Conservation (phyloP, 2,113 vertebrate species). For the Aegypius monachus region DNA sequence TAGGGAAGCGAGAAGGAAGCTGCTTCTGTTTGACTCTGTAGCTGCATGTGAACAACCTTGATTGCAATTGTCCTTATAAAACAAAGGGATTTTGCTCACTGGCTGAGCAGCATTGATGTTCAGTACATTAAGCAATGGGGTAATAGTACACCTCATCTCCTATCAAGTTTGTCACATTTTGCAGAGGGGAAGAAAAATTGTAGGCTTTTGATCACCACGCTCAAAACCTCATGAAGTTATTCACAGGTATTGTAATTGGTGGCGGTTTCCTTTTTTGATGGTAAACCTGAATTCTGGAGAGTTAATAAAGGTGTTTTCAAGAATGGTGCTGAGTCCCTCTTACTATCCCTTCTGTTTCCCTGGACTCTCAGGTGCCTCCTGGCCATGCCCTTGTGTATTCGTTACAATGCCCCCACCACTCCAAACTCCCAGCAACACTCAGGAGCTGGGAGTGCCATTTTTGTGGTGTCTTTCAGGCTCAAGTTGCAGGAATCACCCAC, state of each 20-base stretch:
- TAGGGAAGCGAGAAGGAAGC: not conserved
- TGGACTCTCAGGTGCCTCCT: not conserved
- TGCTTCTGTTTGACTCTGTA: not conserved
- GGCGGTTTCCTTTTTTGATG: not conserved
- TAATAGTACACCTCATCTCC: not conserved
- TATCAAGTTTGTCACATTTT: not conserved
- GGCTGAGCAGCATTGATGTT: not conserved
- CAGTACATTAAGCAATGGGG: not conserved
- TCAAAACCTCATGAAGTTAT: not conserved
- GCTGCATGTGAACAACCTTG: not conserved
- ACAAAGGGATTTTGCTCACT: not conserved
- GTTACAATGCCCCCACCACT: not conserved
- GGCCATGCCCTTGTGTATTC: not conserved
- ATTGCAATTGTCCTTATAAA: not conserved
- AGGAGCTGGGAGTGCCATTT: not conserved
- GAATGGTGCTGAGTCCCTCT: not conserved
- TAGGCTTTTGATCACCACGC: not conserved
- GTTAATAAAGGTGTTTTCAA: constrained; percentile 47
- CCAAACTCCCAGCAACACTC: not conserved
- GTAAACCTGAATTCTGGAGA: not conserved
- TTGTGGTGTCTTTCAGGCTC: not conserved
- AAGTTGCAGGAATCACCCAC: not conserved
- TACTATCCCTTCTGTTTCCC: not conserved
- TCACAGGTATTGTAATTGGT: not conserved
- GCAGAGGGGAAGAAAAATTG: not conserved